Base-by-base conservation (phyloP, 2,888 invertebrate species). In the Corythucha ciliata region DNA sequence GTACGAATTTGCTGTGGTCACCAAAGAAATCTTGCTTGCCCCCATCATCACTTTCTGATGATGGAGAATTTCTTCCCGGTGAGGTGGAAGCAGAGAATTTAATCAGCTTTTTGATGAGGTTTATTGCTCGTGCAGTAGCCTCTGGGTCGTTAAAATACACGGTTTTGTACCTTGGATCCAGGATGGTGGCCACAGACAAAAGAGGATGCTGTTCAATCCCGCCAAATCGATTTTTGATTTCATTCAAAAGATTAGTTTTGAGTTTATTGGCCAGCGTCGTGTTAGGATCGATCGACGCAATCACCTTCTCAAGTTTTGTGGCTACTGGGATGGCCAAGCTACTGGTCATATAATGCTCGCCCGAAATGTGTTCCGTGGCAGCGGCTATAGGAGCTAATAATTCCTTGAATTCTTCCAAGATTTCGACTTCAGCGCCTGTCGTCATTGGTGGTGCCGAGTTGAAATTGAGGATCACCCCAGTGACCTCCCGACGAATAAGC, bases 361-460 rank as follows among this genome's bases (percentile, higher is more conserved):
- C 52, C 16, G 41, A 47, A 24, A 54, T 51, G 7, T 46, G 34
- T 18, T 3, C 25, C n/a, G 58, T 54, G 22, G 53, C 52, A 8
- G 14, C 29, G 22, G 54, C 53, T 8, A 55, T 26, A n/a, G 54
- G 57, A 18, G 47, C 42, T 16, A 57, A 37, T 16, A 59, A 20
- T 24, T 48, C 33, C 16, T 55, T n/a, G 6, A 51, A 29, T 16
- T 57, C 57, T 34, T 52, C 42, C 12, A 53, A 49, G 18, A 33
- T 21, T 32, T 53, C 44, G 22, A 55, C 32, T 29, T 59, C 57
- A 3, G 27, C 18, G 40, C 48, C 53, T 8, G 51, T 40, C 12
- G 58, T 26, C 57, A 59, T 58, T 10, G 51, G 21, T 25, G 58
- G 57, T 4, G 59, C 58, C 32, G 49, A 56, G 7, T 56, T 54